Base-by-base conservation (phyloP, 2,797 vertebrate species). In the Hydrocynus forskahlii region DNA sequence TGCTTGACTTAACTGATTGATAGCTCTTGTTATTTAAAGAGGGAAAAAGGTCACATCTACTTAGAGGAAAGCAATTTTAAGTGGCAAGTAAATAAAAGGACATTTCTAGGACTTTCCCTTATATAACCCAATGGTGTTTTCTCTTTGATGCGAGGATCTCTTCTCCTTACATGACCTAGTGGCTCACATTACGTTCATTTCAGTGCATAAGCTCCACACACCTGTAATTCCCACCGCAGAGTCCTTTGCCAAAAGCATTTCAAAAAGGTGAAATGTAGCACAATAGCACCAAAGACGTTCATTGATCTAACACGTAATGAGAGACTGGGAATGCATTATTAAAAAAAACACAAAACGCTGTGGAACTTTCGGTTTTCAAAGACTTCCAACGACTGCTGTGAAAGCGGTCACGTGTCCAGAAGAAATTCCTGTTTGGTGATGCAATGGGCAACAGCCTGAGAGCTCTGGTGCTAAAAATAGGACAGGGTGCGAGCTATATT, bases 401-500 rank as follows among this genome's bases (percentile, higher is more conserved):
- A 63, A 76, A 25, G 2, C 9, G 23, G 13, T 50, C 29, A 25
- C 25, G 23, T 1, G 19, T 12, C 60, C 73, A 50, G 52, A 29
- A 81, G 68, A 85, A 83, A 83, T 76, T 87, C 81, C 69, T 81
- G 14, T 16, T 2, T 0, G 35, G n/a, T 87, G 79, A 85, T 57
- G 76, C 73, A 73, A 85, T 66, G 3, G 5, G 69, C 52, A 75
- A 64, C 23, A 75, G 45, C 17, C 13, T 19, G 17, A 50, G 6
- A 10, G 9, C 52, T 50, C 50, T 16, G 50, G 12, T 71, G 81
- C 83, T 90, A 88, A 91, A 89, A 90, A 90, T 86, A 92, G 87
- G 68, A 81, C 1, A 60, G 68, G 25, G 76, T 80, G 71, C 76
- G 35, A 2, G 79, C 81, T 90, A 90, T 89, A 88, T 89, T 89